Evolutionary conservation across 2,113 vertebrate genomes (phyloP).

Genomic region (Pluvianellus socialis): DNA sequence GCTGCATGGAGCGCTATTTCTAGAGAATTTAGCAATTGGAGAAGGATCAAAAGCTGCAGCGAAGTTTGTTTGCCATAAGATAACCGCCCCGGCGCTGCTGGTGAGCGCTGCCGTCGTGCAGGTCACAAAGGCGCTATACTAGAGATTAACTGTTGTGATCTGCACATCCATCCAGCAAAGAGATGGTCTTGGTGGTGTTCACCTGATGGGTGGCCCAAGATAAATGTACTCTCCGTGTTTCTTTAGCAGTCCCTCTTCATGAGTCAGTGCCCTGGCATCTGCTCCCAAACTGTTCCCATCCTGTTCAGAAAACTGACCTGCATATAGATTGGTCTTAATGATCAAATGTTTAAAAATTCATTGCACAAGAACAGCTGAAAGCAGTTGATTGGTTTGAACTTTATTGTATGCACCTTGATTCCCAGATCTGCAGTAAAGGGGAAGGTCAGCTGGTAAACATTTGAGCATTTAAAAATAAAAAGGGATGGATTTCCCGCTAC

Average conservation of each 20-base stretch:
- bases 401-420: conserved; percentile 82
- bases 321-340: conserved; percentile 85
- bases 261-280: conserved; percentile 77
- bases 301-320: conserved; percentile 82
- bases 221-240: conserved; percentile 68
- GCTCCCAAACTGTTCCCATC: conserved; percentile 82
- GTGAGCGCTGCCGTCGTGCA: not conserved
- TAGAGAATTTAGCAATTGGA: not conserved
- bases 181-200: conserved; percentile 29
- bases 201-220: conserved; percentile 65
- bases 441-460: conserved; percentile 84
- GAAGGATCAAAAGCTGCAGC: not conserved
- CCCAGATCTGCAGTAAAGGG: conserved; percentile 78
- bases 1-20: not conserved
- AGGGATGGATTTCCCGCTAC: conserved; percentile 63
- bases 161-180: conserved; percentile 16
- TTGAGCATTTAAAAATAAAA: conserved; percentile 79
- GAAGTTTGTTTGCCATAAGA: not conserved
- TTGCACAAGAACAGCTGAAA: conserved; percentile 84
- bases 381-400: conserved; percentile 84
- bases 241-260: conserved; percentile 71
- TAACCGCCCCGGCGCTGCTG: not conserved
- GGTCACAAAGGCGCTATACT: not conserved
- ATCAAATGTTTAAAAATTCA: conserved; percentile 84
- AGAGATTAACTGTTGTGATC: conserved; percentile 45